phyloP scores from a whole-genome alignment of 2,113 vertebrate species.

The Lamprotornis superbus region DNA sequence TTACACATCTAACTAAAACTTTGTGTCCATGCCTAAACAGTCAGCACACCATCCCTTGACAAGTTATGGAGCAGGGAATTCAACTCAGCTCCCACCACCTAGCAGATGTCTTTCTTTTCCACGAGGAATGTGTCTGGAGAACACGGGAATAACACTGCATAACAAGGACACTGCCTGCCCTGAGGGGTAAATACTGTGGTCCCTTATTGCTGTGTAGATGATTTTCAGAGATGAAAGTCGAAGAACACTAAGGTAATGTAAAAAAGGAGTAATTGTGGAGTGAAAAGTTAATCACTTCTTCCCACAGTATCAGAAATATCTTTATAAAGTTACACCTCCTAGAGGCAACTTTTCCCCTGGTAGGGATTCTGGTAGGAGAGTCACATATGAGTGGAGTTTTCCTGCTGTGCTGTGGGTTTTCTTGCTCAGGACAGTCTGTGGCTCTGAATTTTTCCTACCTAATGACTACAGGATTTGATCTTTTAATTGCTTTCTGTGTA shows the following conservation, averaged over 20 bases:
- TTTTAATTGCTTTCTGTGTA: conserved; percentile 61
- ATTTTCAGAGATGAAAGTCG: not conserved
- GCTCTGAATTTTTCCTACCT: conserved; percentile 29
- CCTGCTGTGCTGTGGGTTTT: conserved; percentile 31
- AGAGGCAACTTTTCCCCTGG: not conserved
- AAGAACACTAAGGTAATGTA: not conserved
- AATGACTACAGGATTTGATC: conserved; percentile 12
- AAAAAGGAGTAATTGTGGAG: not conserved
- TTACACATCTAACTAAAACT: not conserved
- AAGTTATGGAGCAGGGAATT: not conserved
- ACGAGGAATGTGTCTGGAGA: not conserved
- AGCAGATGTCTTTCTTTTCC: not conserved
- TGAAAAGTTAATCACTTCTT: conserved; percentile 31
- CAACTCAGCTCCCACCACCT: not conserved
- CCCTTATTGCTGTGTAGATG: not conserved
- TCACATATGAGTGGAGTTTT: not conserved
- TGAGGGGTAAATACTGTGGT: conserved; percentile 33
- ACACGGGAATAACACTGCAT: not conserved
- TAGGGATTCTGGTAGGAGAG: not conserved
- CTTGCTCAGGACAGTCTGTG: not conserved
- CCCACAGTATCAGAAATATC: not conserved
- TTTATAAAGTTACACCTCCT: conserved; percentile 20
- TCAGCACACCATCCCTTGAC: not conserved
- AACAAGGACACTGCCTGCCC: not conserved
- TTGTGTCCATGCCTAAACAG: not conserved